A percentile compares a stretch with the other conserved stretches of the same genome.
Evolutionary conservation across 2,797 vertebrate species (phyloP).

Genomic region (Galago senegalensis): DNA sequence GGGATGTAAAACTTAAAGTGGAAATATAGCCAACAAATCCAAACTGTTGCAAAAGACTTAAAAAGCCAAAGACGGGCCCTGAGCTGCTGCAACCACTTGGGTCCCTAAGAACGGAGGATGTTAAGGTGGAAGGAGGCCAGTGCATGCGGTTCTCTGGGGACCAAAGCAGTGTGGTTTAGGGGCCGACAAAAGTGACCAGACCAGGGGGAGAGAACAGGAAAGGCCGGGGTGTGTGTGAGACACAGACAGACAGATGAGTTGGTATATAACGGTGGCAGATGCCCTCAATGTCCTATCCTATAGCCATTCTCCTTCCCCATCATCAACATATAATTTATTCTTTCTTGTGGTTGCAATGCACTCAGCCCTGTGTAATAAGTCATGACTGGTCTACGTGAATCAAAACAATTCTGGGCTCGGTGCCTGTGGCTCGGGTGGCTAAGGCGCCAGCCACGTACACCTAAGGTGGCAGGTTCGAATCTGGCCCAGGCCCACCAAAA

Average conservation of each 20-base stretch:
- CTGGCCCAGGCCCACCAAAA: too few relatives aligned
- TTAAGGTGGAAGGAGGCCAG: background rate
- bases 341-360: background rate
- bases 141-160: background rate
- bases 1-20: background rate
- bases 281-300: background rate
- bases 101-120: background rate
- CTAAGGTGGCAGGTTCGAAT: too few relatives aligned
- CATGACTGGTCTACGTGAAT: background rate
- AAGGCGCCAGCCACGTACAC: too few relatives aligned
- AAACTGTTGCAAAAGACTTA: background rate
- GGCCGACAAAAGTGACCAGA: background rate
- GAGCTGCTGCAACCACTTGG: background rate
- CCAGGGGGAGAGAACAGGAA: background rate
- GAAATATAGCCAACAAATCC: background rate
- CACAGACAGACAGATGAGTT: background rate
- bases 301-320: background rate
- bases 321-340: background rate
- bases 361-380: too few relatives aligned
- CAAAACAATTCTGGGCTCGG: background rate
- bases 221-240: background rate
- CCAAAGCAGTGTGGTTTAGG: background rate
- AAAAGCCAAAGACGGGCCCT: background rate
- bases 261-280: too few relatives aligned
- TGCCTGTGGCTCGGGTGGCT: too few relatives aligned